Evolutionary conservation across 2,888 invertebrate species (phyloP), one percentile per base, ranked within the genome.

Genomic region (Nephrotoma guestfalica): DNA sequence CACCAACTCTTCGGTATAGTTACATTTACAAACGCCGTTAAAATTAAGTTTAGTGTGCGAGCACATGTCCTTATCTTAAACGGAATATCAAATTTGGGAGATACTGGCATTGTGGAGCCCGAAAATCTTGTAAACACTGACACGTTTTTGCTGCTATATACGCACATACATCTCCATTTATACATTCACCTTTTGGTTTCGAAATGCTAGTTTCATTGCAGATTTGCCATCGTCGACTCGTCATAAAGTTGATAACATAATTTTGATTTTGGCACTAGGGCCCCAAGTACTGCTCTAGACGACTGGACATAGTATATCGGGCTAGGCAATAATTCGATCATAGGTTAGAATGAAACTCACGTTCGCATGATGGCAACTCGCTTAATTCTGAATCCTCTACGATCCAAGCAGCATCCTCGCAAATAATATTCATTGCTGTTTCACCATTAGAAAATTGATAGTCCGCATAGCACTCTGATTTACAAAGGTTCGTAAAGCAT

Each of bases 91-190:
- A 9, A 47, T 30, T 30, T 2, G 30, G 30, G 0, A 30, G 30
- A 30, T 3, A 30, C 89, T 92, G 90, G 87, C 91, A 92, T 71
- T 89, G 89, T 6, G 89, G 88, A 4, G 92, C 91, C 4, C 90
- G 93, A 89, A 92, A 95, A 2, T 94, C 93, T 88, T 93, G 92
- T 0, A 96, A 94, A 89, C 97, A 98, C 88, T 96, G 94, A 88
- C 97, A 98, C 2, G 93, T 92, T 89, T 97, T 95, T 9, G 94
- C 93, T 0, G 95, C 93, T 0, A 96, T 91, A 90, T 97, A 98
- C 13, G 93, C 93, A 0, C 97, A n/a, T n/a, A n/a, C n/a, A n/a
- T n/a, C 97, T 0, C 96, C 96, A 89, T 97, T 96, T 87, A 93
- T 90, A 89, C 97, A 98, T 0, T 94, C 93, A 0, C 92, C 2